Percentiles rank a stretch among this genome's conserved stretches.
These are phyloP conservation scores for Leptarthrus brevirostris DNA, from an alignment of 2,888 invertebrate species.

Conservation along the genomic window DNA sequence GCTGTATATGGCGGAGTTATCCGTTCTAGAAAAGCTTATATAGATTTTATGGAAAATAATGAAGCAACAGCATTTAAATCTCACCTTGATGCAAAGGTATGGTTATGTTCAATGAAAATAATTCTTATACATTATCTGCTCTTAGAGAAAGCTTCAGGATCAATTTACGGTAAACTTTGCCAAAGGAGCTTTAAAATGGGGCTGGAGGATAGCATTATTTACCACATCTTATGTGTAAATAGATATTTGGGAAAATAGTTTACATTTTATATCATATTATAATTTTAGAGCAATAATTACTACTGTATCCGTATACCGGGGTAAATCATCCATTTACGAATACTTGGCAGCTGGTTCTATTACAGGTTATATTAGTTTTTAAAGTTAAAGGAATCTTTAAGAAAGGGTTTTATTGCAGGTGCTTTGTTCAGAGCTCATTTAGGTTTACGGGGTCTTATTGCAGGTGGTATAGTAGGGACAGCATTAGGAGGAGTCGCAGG, in stretches of 20 bases:
- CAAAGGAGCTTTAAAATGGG: constrained; percentile 78
- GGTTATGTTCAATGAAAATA: neutral
- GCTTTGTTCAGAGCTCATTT: constrained; percentile 75
- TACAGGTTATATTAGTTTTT: too few species aligned
- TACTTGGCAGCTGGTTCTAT: constrained; percentile 74
- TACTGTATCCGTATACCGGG: constrained; percentile 74
- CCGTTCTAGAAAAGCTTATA: constrained; percentile 71
- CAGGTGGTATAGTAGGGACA: constrained; percentile 76
- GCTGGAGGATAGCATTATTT: constrained; percentile 77
- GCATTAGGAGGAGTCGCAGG: constrained; percentile 74
- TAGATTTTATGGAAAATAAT: constrained; percentile 78
- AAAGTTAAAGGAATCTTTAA: too few species aligned
- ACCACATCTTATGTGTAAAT: constrained; percentile 76
- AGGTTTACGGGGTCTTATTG: constrained; percentile 76
- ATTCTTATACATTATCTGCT: constrained; percentile 54
- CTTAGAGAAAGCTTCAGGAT: constrained; percentile 78
- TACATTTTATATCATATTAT: neutral
- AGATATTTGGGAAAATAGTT: neutral
- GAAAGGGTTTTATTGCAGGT: constrained; percentile 68
- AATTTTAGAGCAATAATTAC: constrained; percentile 74
- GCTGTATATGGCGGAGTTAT: constrained; percentile 75
- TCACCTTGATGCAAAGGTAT: constrained; percentile 77
- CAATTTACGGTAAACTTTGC: constrained; percentile 76
- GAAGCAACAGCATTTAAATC: constrained; percentile 77
- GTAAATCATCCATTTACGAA: constrained; percentile 75